Percentiles rank a stretch among this genome's conserved stretches.
These are phyloP conservation scores for Parnassius apollo DNA, from an alignment of 2,888 invertebrate species.

Conservation along the genomic window DNA sequence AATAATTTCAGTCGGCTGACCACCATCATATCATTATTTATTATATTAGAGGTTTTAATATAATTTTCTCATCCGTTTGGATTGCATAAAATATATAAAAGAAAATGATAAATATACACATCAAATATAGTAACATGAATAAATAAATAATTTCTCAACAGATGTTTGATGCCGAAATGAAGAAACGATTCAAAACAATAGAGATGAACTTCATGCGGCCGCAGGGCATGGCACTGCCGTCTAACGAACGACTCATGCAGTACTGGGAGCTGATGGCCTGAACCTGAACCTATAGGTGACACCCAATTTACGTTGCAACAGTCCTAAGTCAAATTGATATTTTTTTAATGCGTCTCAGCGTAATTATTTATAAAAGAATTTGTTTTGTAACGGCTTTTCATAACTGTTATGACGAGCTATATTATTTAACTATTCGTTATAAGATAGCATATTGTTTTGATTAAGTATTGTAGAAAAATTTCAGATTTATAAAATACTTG, in stretches of 20 bases:
- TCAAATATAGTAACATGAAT: no score
- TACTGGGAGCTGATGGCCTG: constrained; percentile 83
- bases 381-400: not conserved
- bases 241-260: constrained; percentile 84
- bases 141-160: constrained; percentile 44
- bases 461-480: not conserved
- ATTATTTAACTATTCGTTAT: not conserved
- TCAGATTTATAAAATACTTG: not conserved
- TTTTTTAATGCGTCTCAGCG: not conserved
- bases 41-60: no score
- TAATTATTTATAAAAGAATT: constrained; percentile 5
- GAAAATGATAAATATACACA: no score
- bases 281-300: constrained; percentile 28
- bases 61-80: no score
- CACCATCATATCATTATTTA: no score
- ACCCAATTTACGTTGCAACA: constrained; percentile 2
- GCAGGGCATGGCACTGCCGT: constrained; percentile 79
- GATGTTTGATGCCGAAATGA: constrained; percentile 89
- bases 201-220: constrained; percentile 89
- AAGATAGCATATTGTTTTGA: not conserved
- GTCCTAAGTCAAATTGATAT: not conserved
- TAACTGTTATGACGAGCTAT: not conserved
- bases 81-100: no score
- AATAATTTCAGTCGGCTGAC: no score
- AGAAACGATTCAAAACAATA: constrained; percentile 87